Base-by-base conservation (phyloP, 2,113 vertebrate genomes). In the Thunnus thynnus region DNA sequence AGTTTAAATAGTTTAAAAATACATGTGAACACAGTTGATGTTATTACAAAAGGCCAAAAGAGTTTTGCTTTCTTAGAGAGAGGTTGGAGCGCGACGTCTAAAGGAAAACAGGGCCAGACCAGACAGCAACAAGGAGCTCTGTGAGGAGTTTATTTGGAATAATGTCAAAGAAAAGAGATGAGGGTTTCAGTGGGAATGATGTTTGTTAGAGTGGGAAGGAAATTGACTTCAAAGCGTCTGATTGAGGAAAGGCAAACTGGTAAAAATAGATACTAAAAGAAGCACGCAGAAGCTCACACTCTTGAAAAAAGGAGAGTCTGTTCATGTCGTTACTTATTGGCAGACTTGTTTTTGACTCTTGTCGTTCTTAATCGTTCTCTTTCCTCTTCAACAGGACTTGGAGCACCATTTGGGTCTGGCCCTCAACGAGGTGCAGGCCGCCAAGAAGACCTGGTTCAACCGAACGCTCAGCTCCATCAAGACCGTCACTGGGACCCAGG, bases 391-490 rank as follows among this genome's bases (percentile, higher is more conserved):
- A 16, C 93, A 99, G 98, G 98, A 99, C 83, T 92, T 99, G 92
- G 98, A 99, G 91, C 98, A 99, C 66, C 97, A 99, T 86, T 92
- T 99, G 93, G 98, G 98, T 84, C 95, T 99, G 78, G 97, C 98
- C 27, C 92, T 99, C 66, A 99, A 96, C 2, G 98, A 99, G 93
- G 97, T 99, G 10, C 98, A 99, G 92, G 98, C 98, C 2, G 97
- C 98, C 88, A 99, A 99, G 95, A 99, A 99, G 95, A 99, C 98
- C 1, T 99, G 98, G 98, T 99, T 99, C 95, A 99, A 99, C 96
- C 94, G 98, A 90, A 99, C 98, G 3, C 96, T 99, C 87, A 99
- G 95, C 94, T 99, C 98, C 92, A 99, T 99, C 93, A 99, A 99
- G 94, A 99, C 98, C 1, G 98, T 96, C 78, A 99, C 98, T 0